A percentile compares a stretch with the other conserved stretches of the same genome.
Conservation (phyloP, 2,113 vertebrate genomes). For the Myrmecobius fasciatus region DNA sequence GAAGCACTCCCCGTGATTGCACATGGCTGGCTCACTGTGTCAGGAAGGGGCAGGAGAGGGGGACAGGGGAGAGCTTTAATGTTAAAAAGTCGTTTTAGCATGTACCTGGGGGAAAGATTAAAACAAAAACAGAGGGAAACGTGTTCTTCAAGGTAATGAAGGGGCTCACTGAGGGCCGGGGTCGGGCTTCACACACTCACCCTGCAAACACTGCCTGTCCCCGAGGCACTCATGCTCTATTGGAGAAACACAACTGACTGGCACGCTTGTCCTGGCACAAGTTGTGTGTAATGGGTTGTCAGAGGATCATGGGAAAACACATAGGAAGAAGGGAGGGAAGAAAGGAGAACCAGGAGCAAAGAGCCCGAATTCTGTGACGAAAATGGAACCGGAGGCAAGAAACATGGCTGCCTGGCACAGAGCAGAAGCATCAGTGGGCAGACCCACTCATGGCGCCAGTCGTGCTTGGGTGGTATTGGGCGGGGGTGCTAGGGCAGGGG, state of each 20-base stretch:
- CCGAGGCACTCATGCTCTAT: neutral
- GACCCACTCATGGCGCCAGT: too few relatives aligned
- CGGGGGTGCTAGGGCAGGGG: too few relatives aligned
- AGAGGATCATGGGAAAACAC: neutral
- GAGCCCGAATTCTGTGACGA: neutral
- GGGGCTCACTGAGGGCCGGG: too few relatives aligned
- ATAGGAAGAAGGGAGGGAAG: neutral
- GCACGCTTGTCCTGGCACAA: neutral
- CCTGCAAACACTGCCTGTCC: too few relatives aligned
- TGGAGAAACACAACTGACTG: neutral
- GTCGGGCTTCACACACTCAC: neutral
- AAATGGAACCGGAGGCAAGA: neutral
- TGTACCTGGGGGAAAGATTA: neutral
- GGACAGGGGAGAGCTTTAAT: too few relatives aligned
- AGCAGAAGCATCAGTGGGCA: too few relatives aligned
- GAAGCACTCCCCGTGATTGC: too few relatives aligned
- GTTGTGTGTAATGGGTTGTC: neutral
- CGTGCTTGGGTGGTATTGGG: too few relatives aligned
- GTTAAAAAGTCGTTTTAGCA: too few relatives aligned
- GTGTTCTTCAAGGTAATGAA: neutral
- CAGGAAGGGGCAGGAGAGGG: too few relatives aligned
- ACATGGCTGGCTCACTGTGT: too few relatives aligned
- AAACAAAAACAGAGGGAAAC: neutral
- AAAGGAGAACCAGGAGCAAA: neutral
- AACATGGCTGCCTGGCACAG: too few relatives aligned